Evolutionary conservation across 2,888 invertebrate species (phyloP).

Genomic region (Drosophila macrothrix): DNA sequence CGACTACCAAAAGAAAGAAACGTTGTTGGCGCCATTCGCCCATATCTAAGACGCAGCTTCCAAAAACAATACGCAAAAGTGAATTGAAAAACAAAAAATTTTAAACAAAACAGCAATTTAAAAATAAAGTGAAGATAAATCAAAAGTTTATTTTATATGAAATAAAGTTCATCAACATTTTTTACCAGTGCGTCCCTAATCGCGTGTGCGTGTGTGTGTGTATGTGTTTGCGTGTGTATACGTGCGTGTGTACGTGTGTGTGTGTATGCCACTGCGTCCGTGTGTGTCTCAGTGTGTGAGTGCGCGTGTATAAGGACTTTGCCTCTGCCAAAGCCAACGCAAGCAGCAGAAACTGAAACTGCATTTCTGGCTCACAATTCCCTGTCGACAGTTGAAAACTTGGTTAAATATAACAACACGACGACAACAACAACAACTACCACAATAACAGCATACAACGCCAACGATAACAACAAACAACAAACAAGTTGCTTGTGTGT

Average conservation of each 20-base stretch:
- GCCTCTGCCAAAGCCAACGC: constrained; percentile 24
- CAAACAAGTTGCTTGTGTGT: constrained; percentile 2
- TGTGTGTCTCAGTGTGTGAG: constrained; percentile 1
- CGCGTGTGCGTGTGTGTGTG: constrained; percentile 34
- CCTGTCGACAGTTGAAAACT: constrained; percentile 32
- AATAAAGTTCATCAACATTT: constrained; percentile 19
- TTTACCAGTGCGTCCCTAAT: constrained; percentile 22
- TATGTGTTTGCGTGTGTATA: constrained; percentile 7
- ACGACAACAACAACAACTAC: constrained; percentile 1
- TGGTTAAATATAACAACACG: constrained; percentile 16
- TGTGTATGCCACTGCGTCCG: background rate
- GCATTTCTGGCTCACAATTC: constrained; percentile 14
- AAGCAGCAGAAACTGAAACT: constrained; percentile 19
- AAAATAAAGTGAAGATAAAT: constrained; percentile 19
- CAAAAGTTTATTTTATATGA: background rate
- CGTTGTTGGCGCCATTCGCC: constrained; percentile 6
- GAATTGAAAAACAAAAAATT: background rate
- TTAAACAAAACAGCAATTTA: constrained; percentile 5
- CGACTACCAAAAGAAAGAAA: background rate
- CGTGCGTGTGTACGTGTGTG: background rate
- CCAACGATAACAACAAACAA: constrained; percentile 11
- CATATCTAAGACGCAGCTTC: background rate
- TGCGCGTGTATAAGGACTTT: constrained; percentile 32
- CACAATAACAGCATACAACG: constrained; percentile 1
- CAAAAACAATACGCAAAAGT: constrained; percentile 1